Conservation (phyloP, 2,888 invertebrate genomes). For the Muschampia staudingeri region DNA sequence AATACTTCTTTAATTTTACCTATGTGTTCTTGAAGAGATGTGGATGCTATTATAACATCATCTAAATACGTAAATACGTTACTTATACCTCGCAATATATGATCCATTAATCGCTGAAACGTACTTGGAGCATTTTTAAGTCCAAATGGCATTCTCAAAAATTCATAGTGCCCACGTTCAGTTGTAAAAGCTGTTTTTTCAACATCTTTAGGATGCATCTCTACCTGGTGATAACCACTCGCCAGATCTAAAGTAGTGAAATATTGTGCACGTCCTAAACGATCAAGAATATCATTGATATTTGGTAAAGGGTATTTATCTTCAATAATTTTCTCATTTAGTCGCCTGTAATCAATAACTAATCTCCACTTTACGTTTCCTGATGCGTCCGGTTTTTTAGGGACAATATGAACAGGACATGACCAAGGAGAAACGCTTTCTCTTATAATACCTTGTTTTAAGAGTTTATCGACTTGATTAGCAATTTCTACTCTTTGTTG, state of each 20-base stretch:
- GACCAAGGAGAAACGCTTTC: conserved; percentile 65
- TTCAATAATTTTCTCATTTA: conserved; percentile 65
- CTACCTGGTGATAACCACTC: conserved; percentile 66
- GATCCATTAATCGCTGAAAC: conserved; percentile 74
- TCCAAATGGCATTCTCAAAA: conserved; percentile 73
- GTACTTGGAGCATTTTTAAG: conserved; percentile 72
- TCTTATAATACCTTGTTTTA: conserved; percentile 64
- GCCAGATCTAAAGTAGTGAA: conserved; percentile 69
- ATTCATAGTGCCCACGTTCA: conserved; percentile 72
- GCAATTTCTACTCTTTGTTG: conserved; percentile 62
- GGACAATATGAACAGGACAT: conserved; percentile 64
- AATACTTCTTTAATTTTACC: conserved; percentile 49
- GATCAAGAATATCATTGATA: conserved; percentile 65
- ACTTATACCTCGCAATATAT: conserved; percentile 69
- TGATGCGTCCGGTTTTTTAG: conserved; percentile 65
- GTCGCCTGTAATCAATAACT: conserved; percentile 63
- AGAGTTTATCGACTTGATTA: conserved; percentile 63
- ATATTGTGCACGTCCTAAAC: conserved; percentile 65
- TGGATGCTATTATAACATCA: conserved; percentile 46
- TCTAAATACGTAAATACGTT: conserved; percentile 62
- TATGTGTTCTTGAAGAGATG: conserved; percentile 54
- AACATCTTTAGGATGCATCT: conserved; percentile 61
- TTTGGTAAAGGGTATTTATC: conserved; percentile 67
- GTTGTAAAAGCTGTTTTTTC: conserved; percentile 70
- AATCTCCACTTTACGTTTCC: conserved; percentile 65